These are phyloP conservation scores for Delichon dasypus DNA, from an alignment of 2,797 vertebrate species.

Conservation along the genomic window DNA sequence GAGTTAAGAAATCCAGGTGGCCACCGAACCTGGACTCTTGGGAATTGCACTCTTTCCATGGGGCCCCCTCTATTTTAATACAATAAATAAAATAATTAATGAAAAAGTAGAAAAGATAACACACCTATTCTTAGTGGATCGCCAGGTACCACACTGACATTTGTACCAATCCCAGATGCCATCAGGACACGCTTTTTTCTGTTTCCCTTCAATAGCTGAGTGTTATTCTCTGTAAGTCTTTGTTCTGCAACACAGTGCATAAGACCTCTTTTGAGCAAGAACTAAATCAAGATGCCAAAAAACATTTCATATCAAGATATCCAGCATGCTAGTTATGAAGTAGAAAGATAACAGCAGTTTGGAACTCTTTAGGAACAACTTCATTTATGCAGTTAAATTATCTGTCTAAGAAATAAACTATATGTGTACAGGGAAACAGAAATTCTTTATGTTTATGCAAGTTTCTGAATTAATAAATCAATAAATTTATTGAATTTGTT, in stretches of 20 bases:
- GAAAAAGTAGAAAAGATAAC: not conserved
- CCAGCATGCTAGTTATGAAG: not conserved
- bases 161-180: constrained; percentile 78
- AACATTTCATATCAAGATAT: not conserved
- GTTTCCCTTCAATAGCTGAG: constrained; percentile 45
- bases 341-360: not conserved
- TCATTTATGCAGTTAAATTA: not conserved
- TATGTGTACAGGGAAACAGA: not conserved
- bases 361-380: not conserved
- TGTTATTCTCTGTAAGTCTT: constrained; percentile 10
- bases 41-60: not conserved
- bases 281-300: not conserved
- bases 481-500: not conserved
- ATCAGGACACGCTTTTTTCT: constrained; percentile 79
- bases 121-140: constrained; percentile 82
- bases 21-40: not conserved
- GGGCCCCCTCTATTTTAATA: not conserved
- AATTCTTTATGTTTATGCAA: not conserved
- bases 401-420: not conserved
- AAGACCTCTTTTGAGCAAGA: not conserved
- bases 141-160: constrained; percentile 71
- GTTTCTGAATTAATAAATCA: not conserved
- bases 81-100: not conserved
- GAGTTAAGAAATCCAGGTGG: not conserved
- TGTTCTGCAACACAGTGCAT: constrained; percentile 46